Conservation (phyloP, 2,113 vertebrate genomes). For the Motacilla alba region DNA sequence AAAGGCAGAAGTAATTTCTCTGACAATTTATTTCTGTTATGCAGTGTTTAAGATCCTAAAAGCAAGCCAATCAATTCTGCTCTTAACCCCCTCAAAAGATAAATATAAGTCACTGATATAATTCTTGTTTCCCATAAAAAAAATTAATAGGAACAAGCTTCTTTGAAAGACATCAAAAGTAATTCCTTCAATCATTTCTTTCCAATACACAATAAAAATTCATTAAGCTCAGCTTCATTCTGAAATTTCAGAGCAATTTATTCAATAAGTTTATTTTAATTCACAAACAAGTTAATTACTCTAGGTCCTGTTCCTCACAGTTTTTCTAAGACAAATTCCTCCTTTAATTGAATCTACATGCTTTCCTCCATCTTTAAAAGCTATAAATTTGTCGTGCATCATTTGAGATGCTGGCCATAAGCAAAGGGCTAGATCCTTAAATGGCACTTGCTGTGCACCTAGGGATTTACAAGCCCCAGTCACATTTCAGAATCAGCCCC, state of each 20-base stretch:
- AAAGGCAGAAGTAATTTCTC: background rate
- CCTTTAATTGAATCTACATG: background rate
- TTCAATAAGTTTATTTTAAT: slow-evolving; percentile 25
- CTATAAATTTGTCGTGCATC: background rate
- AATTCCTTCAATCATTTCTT: slow-evolving; percentile 33
- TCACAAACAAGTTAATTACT: slow-evolving; percentile 25
- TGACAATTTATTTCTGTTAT: background rate
- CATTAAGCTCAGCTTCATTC: slow-evolving; percentile 26
- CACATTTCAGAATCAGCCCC: background rate
- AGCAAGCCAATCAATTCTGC: background rate
- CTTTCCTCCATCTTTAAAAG: background rate
- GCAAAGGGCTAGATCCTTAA: background rate
- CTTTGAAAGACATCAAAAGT: slow-evolving; percentile 5
- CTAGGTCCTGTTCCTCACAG: background rate
- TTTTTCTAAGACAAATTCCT: background rate
- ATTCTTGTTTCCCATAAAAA: slow-evolving; percentile 45
- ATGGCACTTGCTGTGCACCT: background rate
- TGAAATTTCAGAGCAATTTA: slow-evolving; percentile 14
- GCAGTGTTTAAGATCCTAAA: slow-evolving; percentile 14
- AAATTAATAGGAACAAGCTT: slow-evolving; percentile 32
- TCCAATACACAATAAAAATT: slow-evolving; percentile 24
- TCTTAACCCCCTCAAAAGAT: background rate
- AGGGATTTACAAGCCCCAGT: background rate
- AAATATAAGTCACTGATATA: background rate
- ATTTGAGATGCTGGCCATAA: background rate